phyloP scores from a whole-genome alignment of 2,113 vertebrate species.

The Gallinago undulata region DNA sequence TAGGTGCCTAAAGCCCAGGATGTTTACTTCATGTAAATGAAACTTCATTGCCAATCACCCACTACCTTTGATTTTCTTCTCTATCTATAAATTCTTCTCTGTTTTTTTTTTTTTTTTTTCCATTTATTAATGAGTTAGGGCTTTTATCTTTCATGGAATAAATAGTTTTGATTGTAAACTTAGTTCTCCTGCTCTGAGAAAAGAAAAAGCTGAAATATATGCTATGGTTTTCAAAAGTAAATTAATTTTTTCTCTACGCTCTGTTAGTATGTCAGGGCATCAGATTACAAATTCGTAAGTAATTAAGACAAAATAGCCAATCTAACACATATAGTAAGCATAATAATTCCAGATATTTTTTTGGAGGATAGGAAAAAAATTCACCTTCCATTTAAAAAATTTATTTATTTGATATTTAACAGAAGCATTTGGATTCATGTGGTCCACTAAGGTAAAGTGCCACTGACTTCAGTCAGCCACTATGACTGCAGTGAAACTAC shows the following conservation, averaged over 20 bases:
- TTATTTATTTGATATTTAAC: neutral
- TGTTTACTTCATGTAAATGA: neutral
- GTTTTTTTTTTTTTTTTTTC: neutral
- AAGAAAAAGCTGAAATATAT: neutral
- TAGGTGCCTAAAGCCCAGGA: neutral
- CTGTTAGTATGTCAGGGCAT: neutral
- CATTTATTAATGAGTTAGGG: neutral
- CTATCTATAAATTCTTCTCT: neutral
- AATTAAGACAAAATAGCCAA: neutral
- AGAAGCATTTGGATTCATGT: neutral
- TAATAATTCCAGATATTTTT: neutral
- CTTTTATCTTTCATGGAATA: conserved; percentile 4
- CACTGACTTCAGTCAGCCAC: neutral
- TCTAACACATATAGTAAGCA: neutral
- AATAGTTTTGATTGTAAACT: conserved; percentile 10
- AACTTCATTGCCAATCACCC: neutral
- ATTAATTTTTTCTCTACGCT: neutral
- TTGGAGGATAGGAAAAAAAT: neutral
- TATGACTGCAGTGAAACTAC: neutral
- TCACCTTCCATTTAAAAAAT: neutral
- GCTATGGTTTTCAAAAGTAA: neutral
- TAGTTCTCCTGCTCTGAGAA: neutral
- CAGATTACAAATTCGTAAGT: neutral
- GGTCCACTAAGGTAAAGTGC: neutral
- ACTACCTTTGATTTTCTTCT: neutral